Evolutionary conservation across 2,797 vertebrate genomes (phyloP).

Genomic region (Pseudopleuronectes americanus): DNA sequence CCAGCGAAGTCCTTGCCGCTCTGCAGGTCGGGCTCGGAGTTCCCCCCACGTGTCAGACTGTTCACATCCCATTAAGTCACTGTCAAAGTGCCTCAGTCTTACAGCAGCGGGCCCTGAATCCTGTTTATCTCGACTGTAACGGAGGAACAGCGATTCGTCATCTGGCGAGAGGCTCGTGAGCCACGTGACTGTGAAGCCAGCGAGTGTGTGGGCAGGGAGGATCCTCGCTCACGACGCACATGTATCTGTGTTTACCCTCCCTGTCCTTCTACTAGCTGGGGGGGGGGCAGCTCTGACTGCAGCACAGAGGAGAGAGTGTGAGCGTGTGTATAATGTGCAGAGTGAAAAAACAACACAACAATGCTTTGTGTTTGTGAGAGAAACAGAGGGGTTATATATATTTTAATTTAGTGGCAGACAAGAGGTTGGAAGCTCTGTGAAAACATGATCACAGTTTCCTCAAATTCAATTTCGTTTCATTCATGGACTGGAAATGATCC

Average conservation of each 20-base stretch:
- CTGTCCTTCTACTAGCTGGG: constrained; percentile 33
- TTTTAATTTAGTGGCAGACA: constrained; percentile 25
- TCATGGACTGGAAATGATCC: constrained; percentile 20
- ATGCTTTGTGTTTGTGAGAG: constrained; percentile 7
- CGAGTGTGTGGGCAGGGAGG: constrained; percentile 12
- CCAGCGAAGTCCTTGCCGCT: constrained; percentile 32
- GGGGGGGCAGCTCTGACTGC: constrained; percentile 37
- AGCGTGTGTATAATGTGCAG: constrained; percentile 18
- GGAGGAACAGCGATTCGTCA: neutral
- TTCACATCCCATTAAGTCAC: constrained; percentile 50
- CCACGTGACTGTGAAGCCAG: constrained; percentile 33
- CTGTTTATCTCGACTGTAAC: constrained; percentile 6
- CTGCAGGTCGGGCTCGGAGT: constrained; percentile 42
- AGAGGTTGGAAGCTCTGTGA: constrained; percentile 42
- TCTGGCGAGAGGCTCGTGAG: constrained; percentile 18
- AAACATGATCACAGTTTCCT: constrained; percentile 42
- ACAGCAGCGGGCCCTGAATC: constrained; percentile 12
- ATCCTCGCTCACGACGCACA: constrained; percentile 23
- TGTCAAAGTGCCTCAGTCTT: constrained; percentile 29
- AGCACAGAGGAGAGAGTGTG: constrained; percentile 18
- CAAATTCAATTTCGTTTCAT: constrained; percentile 44
- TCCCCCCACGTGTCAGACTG: constrained; percentile 32
- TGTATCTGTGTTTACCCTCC: constrained; percentile 50
- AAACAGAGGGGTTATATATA: constrained; percentile 8
- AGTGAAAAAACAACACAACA: constrained; percentile 14